Base-by-base conservation (phyloP, 2,888 invertebrate genomes). In the Crocallis elinguaria region DNA sequence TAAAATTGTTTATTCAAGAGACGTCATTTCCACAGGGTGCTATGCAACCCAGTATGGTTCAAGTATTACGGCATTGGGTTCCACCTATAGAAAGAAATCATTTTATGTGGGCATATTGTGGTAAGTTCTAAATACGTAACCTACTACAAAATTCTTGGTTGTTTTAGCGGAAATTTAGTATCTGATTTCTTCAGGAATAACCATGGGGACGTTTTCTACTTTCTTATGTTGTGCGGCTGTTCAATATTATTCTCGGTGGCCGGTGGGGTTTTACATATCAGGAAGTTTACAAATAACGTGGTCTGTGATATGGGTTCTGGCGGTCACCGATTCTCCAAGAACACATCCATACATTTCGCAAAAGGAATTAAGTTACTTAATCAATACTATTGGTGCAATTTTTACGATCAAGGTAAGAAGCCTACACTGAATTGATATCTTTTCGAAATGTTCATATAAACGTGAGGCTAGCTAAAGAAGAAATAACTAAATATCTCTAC, bases 181-280 rank as follows among this genome's bases (percentile, higher is more conserved):
- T n/a, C n/a, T n/a, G n/a, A n/a, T n/a, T n/a, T n/a, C n/a, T n/a
- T 46, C 38, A 91, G 90, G 90, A 43, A 77, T 86, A 36, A 91
- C 90, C 2, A 81, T 76, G 14, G 95, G 94, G 3, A 95, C 95
- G 0, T 93, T 94, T 50, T 85, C 93, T 1, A 94, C 95, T 0
- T 95, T 94, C 80, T 92, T 95, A 0, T 73, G 94, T 27, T 93
- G 94, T 54, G 94, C 95, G 1, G 76, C 88, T 0, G 88, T 95
- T 0, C 94, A 95, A 9, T 93, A 93, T 49, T 79, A 83, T 9
- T 82, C 93, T 0, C 93, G 93, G 35, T 95, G 95, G 95, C 91
- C 92, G 1, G 88, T 92, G 72, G 95, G 94, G 0, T 95, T 94
- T 82, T 94, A 94, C 67, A 73, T 93, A n/a, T 86, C 93, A 0